Conservation (phyloP, 2,797 vertebrate genomes). For the Acridotheres tristis region DNA sequence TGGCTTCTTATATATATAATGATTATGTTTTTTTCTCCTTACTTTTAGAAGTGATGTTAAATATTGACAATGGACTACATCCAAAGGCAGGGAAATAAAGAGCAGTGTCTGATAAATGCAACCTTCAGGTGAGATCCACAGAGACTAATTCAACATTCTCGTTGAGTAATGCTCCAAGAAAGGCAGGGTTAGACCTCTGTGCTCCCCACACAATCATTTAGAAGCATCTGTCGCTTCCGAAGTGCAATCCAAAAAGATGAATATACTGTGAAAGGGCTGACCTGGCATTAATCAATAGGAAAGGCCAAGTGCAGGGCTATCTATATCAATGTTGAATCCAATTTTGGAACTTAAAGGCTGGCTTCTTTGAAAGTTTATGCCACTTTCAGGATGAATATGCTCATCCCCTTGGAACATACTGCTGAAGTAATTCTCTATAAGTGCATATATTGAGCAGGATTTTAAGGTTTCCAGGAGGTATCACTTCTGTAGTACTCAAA, state of each 20-base stretch:
- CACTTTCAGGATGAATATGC: not conserved
- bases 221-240: not conserved
- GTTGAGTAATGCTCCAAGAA: not conserved
- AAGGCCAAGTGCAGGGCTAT: not conserved
- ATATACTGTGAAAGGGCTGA: slow-evolving; percentile 22
- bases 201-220: not conserved
- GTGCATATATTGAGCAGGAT: not conserved
- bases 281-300: slow-evolving; percentile 27
- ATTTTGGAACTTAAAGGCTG: slow-evolving; percentile 7
- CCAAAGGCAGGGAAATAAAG: not conserved
- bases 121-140: not conserved
- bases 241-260: slow-evolving; percentile 23
- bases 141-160: not conserved
- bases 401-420: not conserved
- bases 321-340: slow-evolving; percentile 20
- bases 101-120: not conserved
- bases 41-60: not conserved
- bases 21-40: not conserved
- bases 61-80: not conserved
- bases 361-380: slow-evolving; percentile 2
- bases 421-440: not conserved
- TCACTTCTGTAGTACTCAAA: not conserved
- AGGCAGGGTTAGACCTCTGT: not conserved
- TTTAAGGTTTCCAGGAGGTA: not conserved
- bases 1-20: not conserved